phyloP scores from a whole-genome alignment of 2,797 vertebrate genomes.

The Anguilla obscura region DNA sequence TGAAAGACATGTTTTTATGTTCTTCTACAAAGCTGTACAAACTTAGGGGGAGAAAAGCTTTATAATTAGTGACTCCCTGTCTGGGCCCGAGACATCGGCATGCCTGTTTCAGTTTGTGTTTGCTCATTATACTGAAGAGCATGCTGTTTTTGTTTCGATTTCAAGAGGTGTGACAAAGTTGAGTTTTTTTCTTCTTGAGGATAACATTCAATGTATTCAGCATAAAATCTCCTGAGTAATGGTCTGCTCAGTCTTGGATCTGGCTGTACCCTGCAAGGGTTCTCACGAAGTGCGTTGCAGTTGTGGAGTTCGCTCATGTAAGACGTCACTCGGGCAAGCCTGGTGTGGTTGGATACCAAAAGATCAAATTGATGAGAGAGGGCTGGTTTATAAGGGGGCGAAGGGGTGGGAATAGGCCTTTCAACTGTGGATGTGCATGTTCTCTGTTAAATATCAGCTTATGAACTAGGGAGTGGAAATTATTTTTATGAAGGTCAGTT shows the following conservation, averaged over 20 bases:
- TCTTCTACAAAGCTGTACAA: not conserved
- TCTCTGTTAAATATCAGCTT: not conserved
- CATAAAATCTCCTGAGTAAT: slow-evolving; percentile 2
- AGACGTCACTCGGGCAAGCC: not conserved
- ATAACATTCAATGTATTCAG: not conserved
- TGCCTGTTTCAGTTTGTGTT: not conserved
- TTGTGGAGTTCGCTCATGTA: not conserved
- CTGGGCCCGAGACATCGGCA: not conserved
- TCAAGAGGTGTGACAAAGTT: not conserved
- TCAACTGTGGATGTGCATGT: not conserved
- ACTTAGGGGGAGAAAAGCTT: not conserved
- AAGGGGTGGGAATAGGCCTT: not conserved
- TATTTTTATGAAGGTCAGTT: not conserved
- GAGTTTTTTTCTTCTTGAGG: not conserved
- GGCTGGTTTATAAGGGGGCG: not conserved
- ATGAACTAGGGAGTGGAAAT: not conserved
- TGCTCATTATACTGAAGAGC: not conserved
- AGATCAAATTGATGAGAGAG: not conserved
- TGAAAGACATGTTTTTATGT: not conserved
- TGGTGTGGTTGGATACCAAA: not conserved
- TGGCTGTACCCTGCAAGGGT: not conserved
- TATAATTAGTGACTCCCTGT: not conserved
- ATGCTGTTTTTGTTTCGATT: not conserved
- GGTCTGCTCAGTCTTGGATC: not conserved
- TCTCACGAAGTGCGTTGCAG: not conserved